Base-by-base conservation (phyloP, 2,113 vertebrate genomes). In the Urocolius indicus region DNA sequence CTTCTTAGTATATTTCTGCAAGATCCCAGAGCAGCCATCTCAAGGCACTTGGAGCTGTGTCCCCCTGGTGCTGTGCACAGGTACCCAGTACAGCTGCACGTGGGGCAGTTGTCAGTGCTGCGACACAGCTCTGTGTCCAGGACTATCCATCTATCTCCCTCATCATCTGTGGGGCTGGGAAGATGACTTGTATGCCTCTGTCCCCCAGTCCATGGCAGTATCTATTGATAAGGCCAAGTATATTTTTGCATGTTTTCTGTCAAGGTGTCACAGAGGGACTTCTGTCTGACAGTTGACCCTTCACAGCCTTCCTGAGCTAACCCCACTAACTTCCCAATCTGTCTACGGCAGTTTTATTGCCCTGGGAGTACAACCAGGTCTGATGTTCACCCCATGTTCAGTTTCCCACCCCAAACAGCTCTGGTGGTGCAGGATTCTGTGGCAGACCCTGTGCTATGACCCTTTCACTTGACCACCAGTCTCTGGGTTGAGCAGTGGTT, bases 61-160 rank as follows among this genome's bases (percentile, higher is more conserved):
- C 75, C 74, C 57, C 41, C 43, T 26, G 4, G 6, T 90, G 58
- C 22, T 11, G 1, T 3, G 65, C 46, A 23, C 34, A 80, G 78
- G 45, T 86, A 38, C 46, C 62, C 1, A 0, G 36, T 14, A 18
- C 6, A 9, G 61, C 78, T 55, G n/a, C 17, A 24, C 45, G n/a
- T 2, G 10, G 15, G 43, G 49, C 18, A 30, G 77, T 38, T 67
- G 68, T 54, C 62, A 48, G 59, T 45, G 49, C 36, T 1, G 0
- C 77, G 58, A n/a, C 0, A 0, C 36, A 58, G 29, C 29, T 36
- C 79, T 1, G 1, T 81, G 38, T 11, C 6, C 1, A 1, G 2
- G 16, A 4, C 1, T 5, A 61, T 24, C 23, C 8, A 0, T n/a
- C 23, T 41, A 12, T 12, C 16, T 66, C 4, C 24, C 9, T 6